Evolutionary conservation across 1,140 invertebrate genomes (phyloP).

Genomic region (Linepithema humile): DNA sequence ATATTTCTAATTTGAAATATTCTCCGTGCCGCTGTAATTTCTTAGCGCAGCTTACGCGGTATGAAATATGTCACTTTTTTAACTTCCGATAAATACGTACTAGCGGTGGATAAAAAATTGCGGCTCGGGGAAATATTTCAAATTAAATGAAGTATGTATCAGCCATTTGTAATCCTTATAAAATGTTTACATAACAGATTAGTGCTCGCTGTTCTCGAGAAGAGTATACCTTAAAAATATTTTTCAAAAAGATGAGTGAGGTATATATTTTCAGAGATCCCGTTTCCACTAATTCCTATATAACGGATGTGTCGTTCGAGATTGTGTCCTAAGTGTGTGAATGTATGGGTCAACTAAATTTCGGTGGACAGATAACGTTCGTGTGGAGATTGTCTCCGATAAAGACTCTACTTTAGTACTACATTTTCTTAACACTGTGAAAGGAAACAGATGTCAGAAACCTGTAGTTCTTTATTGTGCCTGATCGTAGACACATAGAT

Average conservation of each 20-base stretch:
- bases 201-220: background rate
- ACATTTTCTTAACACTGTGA: constrained; percentile 6
- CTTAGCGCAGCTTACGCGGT: background rate
- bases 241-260: constrained; percentile 62
- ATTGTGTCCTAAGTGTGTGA: constrained; percentile 62
- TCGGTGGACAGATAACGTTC: background rate
- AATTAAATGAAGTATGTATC: constrained; percentile 10
- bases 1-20: constrained; percentile 14
- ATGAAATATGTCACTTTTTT: background rate
- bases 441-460: constrained; percentile 1
- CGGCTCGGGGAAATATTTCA: background rate
- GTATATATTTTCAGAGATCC: constrained; percentile 24
- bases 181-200: constrained; percentile 31
- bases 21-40: constrained; percentile 6
- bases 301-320: constrained; percentile 39
- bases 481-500: constrained; percentile 42
- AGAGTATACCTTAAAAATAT: background rate
- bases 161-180: constrained; percentile 9
- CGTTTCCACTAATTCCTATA: constrained; percentile 46
- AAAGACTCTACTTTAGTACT: background rate
- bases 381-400: constrained; percentile 9
- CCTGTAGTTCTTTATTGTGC: constrained; percentile 47
- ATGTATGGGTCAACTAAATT: constrained; percentile 48
- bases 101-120: background rate
- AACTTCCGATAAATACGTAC: background rate